Evolutionary conservation across 2,888 invertebrate genomes (phyloP).

Genomic region (Xanthia togata): DNA sequence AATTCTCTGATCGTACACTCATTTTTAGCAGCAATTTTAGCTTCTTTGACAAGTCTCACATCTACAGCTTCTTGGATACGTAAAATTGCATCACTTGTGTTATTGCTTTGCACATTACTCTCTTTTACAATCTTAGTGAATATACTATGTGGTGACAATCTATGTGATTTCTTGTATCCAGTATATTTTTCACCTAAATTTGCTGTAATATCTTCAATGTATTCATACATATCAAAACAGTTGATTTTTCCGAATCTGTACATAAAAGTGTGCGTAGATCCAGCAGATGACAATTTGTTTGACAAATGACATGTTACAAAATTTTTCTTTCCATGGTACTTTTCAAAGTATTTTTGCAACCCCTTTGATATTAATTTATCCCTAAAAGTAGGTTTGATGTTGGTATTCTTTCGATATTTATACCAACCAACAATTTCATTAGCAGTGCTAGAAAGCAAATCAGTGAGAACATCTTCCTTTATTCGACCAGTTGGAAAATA

Average conservation of each 20-base stretch:
- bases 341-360: conserved; percentile 90
- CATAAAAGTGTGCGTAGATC: conserved; percentile 91
- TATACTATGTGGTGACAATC: conserved; percentile 79
- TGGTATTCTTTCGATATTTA: conserved; percentile 90
- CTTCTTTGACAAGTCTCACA: conserved; percentile 82
- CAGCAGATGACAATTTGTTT: conserved; percentile 86
- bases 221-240: conserved; percentile 89
- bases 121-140: conserved; percentile 86
- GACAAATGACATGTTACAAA: conserved; percentile 92
- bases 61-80: conserved; percentile 86
- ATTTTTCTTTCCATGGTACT: conserved; percentile 88
- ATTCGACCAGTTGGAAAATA: conserved; percentile 91
- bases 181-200: conserved; percentile 89
- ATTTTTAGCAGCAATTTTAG: conserved; percentile 83
- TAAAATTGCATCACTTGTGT: conserved; percentile 84
- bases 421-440: conserved; percentile 93
- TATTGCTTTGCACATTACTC: conserved; percentile 82
- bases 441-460: conserved; percentile 88
- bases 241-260: conserved; percentile 91
- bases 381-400: conserved; percentile 90
- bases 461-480: conserved; percentile 88
- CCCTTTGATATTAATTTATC: conserved; percentile 92
- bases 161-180: conserved; percentile 84
- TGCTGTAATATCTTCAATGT: conserved; percentile 88
- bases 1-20: conserved; percentile 84